phyloP scores from a whole-genome alignment of 2,797 vertebrate species.

The Epinephelus coioides region DNA sequence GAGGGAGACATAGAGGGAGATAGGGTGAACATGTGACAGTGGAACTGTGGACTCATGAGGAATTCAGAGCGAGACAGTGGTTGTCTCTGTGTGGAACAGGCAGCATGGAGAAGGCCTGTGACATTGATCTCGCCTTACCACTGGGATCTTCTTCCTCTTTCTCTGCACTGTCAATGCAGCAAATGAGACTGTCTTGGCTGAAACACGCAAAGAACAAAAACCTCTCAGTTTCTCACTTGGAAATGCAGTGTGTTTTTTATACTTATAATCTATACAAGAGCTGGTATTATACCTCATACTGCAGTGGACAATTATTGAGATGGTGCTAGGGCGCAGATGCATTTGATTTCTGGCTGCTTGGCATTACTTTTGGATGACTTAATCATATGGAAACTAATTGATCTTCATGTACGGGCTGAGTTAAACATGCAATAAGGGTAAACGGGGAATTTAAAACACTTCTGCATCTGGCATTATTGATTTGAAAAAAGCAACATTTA shows the following conservation, averaged over 20 bases:
- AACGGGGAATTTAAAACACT: background rate
- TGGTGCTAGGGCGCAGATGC: background rate
- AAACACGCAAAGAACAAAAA: constrained; percentile 29
- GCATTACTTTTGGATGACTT: background rate
- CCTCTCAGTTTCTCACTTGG: background rate
- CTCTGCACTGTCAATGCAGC: constrained; percentile 21
- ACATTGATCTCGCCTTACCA: constrained; percentile 68
- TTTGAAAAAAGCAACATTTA: too few species aligned
- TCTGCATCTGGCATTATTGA: background rate
- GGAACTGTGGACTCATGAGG: constrained; percentile 68
- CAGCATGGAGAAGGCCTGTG: constrained; percentile 73
- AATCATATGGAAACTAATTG: background rate
- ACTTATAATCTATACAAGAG: background rate
- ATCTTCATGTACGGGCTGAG: too few species aligned
- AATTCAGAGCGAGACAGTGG: constrained; percentile 71
- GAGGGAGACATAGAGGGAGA: background rate
- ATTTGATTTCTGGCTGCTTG: background rate
- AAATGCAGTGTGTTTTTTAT: background rate
- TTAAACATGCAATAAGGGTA: background rate
- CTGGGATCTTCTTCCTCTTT: constrained; percentile 42
- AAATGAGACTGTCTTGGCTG: constrained; percentile 20
- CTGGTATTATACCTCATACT: background rate
- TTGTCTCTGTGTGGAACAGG: constrained; percentile 70
- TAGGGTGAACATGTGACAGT: constrained; percentile 76
- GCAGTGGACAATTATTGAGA: background rate